A percentile compares a stretch with the other conserved stretches of the same genome.
phyloP scores from a whole-genome alignment of 2,888 invertebrate species.

The Rhaphigaster nebulosa region DNA sequence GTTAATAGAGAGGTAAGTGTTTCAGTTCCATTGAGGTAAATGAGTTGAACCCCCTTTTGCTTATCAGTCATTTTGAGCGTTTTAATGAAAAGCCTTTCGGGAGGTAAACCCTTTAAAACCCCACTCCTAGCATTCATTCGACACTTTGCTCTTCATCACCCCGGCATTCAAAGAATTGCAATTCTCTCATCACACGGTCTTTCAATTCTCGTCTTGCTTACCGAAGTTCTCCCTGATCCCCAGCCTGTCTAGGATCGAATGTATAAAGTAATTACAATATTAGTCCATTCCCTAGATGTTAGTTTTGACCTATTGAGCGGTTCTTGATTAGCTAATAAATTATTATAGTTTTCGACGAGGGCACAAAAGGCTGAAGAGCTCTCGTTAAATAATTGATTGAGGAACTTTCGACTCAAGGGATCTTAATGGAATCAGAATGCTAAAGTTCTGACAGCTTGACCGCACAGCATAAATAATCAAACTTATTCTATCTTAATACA shows the following conservation, averaged over 20 bases:
- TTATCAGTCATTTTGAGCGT: constrained; percentile 39
- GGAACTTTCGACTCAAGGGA: background rate
- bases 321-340: background rate
- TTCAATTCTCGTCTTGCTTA: background rate
- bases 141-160: constrained; percentile 25
- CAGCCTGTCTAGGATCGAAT: background rate
- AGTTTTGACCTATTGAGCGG: background rate
- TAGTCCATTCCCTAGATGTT: background rate
- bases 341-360: background rate
- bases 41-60: constrained; percentile 33
- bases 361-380: background rate
- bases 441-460: background rate
- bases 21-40: constrained; percentile 43
- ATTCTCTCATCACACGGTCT: constrained; percentile 43
- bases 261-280: background rate
- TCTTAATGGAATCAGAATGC: background rate
- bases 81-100: constrained; percentile 22
- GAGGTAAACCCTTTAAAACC: constrained; percentile 15
- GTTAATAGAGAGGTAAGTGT: constrained; percentile 34
- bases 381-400: background rate
- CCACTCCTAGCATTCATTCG: background rate
- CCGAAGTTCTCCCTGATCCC: background rate
- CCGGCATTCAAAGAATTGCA: constrained; percentile 16
- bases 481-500: background rate
- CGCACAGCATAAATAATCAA: background rate